phyloP scores from a whole-genome alignment of 1,140 invertebrate genomes.

The Musca domestica region DNA sequence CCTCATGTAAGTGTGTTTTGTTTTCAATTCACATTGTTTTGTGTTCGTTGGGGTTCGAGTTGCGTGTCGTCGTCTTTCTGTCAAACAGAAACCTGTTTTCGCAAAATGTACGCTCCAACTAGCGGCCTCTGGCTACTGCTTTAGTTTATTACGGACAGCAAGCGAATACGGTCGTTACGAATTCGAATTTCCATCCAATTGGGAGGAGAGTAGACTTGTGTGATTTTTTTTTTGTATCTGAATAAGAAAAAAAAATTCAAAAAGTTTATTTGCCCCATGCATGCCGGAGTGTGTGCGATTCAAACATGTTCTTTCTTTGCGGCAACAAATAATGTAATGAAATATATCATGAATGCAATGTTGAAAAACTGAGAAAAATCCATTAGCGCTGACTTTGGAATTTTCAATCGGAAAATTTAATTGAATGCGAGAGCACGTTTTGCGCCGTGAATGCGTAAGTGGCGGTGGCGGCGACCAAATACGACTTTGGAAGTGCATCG shows the following conservation, averaged over 20 bases:
- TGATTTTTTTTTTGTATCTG: neutral
- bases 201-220: neutral
- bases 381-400: neutral
- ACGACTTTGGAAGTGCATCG: too few species aligned
- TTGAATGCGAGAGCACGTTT: neutral
- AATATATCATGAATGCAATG: neutral
- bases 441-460: neutral
- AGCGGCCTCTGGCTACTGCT: neutral
- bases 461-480: neutral
- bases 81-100: constrained; percentile 7
- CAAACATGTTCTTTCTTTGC: neutral
- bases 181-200: neutral
- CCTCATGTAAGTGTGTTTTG: neutral
- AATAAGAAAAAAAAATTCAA: too few species aligned
- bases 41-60: neutral
- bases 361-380: neutral
- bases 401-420: neutral
- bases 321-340: neutral
- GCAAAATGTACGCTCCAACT: neutral
- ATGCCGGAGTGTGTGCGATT: too few species aligned
- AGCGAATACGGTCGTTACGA: constrained; percentile 9
- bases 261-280: too few species aligned
- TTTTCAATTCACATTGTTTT: neutral
- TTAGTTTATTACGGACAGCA: constrained; percentile 14
- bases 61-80: neutral